These are phyloP conservation scores for Pelosia muscerda DNA, from an alignment of 2,888 invertebrate species.

Conservation along the genomic window DNA sequence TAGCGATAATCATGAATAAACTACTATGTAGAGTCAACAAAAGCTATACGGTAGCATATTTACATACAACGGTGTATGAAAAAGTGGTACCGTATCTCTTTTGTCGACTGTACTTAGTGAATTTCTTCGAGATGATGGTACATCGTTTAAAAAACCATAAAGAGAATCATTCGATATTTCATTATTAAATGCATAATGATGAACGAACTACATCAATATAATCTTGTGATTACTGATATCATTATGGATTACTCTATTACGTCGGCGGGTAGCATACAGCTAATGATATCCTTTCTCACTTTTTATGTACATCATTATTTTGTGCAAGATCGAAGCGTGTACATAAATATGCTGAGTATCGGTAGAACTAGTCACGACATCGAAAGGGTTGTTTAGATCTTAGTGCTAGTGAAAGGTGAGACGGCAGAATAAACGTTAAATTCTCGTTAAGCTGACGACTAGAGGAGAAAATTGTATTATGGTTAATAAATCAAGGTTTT, in stretches of 20 bases:
- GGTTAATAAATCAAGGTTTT: neutral
- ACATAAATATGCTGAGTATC: conserved; percentile 42
- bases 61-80: too few species aligned
- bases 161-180: neutral
- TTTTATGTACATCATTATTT: conserved; percentile 51
- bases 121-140: neutral
- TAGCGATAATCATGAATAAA: neutral
- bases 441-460: conserved; percentile 2
- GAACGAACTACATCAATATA: conserved; percentile 48
- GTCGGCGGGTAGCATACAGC: conserved; percentile 37
- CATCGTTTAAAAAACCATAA: neutral
- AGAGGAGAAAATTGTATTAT: neutral
- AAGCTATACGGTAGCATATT: too few species aligned
- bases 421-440: conserved; percentile 4
- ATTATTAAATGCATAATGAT: conserved; percentile 45
- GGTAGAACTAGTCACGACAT: conserved; percentile 43
- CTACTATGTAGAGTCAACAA: neutral
- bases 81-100: too few species aligned
- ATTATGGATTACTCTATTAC: conserved; percentile 53
- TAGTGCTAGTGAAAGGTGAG: neutral
- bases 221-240: conserved; percentile 58
- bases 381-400: conserved; percentile 15
- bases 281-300: conserved; percentile 55
- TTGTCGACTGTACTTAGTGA: too few species aligned
- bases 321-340: conserved; percentile 45